Conservation (phyloP, 2,888 invertebrate genomes). For the Phlogophora meticulosa region DNA sequence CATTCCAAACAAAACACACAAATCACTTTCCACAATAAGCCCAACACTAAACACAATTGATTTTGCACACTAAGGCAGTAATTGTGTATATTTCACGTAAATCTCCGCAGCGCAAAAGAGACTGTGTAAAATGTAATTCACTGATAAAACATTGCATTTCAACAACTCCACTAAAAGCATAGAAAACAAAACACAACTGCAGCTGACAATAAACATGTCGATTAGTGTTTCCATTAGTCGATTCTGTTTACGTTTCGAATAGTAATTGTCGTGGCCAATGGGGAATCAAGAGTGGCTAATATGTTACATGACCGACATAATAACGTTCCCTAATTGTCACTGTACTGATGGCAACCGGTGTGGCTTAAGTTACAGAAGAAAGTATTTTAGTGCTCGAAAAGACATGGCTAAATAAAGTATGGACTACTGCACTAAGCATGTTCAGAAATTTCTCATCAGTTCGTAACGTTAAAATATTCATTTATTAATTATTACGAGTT, state of each 20-base stretch:
- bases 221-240: constrained; percentile 57
- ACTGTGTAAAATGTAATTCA: no score
- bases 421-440: no score
- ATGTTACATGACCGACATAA: constrained; percentile 61
- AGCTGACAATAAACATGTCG: constrained; percentile 46
- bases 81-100: neutral
- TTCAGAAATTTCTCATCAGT: no score
- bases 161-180: neutral
- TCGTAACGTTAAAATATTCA: no score
- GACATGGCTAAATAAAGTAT: no score
- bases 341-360: constrained; percentile 17
- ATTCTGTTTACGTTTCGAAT: constrained; percentile 57
- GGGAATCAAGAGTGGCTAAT: constrained; percentile 57
- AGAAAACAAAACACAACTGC: constrained; percentile 22
- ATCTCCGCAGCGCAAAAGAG: no score
- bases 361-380: constrained; percentile 24
- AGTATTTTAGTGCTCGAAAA: no score
- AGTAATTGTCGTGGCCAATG: constrained; percentile 50
- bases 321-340: constrained; percentile 55
- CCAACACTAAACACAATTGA: no score
- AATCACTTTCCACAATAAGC: no score
- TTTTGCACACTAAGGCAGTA: neutral
- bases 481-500: no score
- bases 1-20: no score
- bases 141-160: neutral